A percentile compares a stretch with the other conserved stretches of the same genome.
These are phyloP conservation scores for Rhynchonycteris naso DNA, from an alignment of 2,797 vertebrate species.

Conservation along the genomic window DNA sequence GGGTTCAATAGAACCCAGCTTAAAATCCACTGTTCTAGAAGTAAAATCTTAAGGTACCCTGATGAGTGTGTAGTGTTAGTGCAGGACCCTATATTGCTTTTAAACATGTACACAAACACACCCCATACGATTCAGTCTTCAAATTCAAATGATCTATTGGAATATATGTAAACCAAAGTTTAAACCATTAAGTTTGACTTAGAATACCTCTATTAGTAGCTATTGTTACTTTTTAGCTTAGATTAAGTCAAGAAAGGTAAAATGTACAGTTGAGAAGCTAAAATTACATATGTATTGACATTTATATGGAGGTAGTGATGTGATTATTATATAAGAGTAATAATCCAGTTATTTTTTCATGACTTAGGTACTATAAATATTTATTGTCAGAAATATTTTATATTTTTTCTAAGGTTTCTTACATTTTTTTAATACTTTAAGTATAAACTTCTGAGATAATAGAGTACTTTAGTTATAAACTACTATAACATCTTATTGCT, in stretches of 20 bases:
- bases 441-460: background rate
- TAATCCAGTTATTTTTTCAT: conserved; percentile 11
- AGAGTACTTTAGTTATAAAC: background rate
- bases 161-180: background rate
- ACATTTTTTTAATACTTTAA: conserved; percentile 9
- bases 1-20: too few species aligned
- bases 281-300: background rate
- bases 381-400: background rate
- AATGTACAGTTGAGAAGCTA: background rate
- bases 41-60: background rate
- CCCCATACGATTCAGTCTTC: background rate
- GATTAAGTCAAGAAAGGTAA: background rate
- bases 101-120: background rate
- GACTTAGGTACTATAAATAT: background rate
- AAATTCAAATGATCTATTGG: background rate
- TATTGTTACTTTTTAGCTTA: background rate
- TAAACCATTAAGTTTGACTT: background rate
- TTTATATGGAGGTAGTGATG: background rate
- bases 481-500: background rate
- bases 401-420: background rate
- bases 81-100: background rate
- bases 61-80: background rate
- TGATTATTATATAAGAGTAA: background rate
- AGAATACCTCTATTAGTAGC: background rate
- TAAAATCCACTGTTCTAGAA: background rate